Evolutionary conservation across 2,888 invertebrate species (phyloP), one percentile per base, ranked within the genome.

Genomic region (Chalcosyrphus nemorum): DNA sequence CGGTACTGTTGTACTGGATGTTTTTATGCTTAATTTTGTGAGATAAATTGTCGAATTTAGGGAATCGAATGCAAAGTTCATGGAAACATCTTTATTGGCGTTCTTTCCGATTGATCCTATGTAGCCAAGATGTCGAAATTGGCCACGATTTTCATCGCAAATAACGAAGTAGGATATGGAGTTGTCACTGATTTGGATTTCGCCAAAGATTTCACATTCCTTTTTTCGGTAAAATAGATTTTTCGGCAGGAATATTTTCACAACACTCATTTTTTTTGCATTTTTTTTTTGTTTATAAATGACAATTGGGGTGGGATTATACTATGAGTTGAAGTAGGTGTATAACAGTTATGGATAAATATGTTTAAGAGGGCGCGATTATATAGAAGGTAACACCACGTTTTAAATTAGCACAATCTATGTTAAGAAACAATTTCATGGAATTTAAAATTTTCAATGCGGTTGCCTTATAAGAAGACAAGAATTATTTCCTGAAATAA

Each of bases 171-270:
- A 91, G 0, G 90, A 90, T 2, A 91, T 87, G 6, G 89, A 88
- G 77, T 91, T 90, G 41, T 90, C 89, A 29, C 88, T 88, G 52
- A 90, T 90, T 80, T 89, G 88, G 21, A 91, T 87, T 84, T 91
- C 91, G 13, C 91, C 91, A 78, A 87, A 91, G 32, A 91, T 87
- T 86, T 89, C 87, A 47, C 86, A 87, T 52, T 88, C 75, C 3
- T 78, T 80, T 81, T 90, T 90, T 0, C 72, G 70, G 50, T 88
- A 88, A 77, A 90, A 91, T 27, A 90, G 86, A 24, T 88, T 81
- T 56, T 87, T 61, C 1, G 91, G 91, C 21, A 91, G 76, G 86
- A 90, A 91, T 82, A 91, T 88, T 81, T 91, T 91, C 11, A 91
- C 88, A 72, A 80, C 70, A 54, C 74, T 84, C 84, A 84, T 84